Evolutionary conservation across 2,888 invertebrate genomes (phyloP).

Genomic region (Podabrus alpinus): DNA sequence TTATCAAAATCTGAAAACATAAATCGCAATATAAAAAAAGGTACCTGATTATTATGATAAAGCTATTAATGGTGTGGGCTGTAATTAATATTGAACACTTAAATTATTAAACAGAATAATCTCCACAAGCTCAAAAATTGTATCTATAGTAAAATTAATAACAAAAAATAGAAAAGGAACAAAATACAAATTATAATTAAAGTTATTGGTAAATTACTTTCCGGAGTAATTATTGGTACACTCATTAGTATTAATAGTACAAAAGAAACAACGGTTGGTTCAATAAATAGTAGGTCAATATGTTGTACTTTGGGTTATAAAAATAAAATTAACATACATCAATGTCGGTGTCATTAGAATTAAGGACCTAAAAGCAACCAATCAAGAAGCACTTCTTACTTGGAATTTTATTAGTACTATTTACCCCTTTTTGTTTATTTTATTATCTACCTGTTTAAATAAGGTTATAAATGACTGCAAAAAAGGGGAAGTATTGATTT

Average conservation of each 20-base stretch:
- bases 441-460: neutral
- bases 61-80: neutral
- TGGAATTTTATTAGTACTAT: neutral
- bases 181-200: neutral
- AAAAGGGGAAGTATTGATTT: neutral
- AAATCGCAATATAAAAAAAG: neutral
- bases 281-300: neutral
- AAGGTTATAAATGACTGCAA: neutral
- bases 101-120: neutral
- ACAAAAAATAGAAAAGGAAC: neutral
- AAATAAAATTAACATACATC: neutral
- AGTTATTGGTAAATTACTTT: neutral
- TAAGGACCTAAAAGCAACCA: neutral
- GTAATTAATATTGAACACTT: neutral
- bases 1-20: neutral
- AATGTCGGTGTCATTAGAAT: neutral
- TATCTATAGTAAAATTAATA: too few relatives aligned
- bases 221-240: neutral
- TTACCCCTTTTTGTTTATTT: neutral
- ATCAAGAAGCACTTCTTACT: neutral
- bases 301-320: neutral
- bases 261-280: neutral
- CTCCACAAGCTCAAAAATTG: neutral
- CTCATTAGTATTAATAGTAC: neutral
- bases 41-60: neutral